Base-by-base conservation (phyloP, 2,888 invertebrate species). In the Scaptomyza reducta region DNA sequence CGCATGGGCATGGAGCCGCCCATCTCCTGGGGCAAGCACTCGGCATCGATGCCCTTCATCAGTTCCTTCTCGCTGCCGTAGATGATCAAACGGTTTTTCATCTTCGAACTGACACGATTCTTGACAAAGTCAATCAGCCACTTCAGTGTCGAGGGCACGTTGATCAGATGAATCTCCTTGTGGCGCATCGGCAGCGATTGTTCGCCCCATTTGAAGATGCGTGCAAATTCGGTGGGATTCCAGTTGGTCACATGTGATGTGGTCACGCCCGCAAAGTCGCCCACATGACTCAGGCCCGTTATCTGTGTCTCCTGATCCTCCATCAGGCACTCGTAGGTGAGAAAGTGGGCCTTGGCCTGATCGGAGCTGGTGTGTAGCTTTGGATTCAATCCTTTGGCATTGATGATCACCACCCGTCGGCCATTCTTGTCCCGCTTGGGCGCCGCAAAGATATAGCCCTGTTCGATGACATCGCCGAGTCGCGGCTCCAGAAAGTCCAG, bases 171-270 rank as follows among this genome's bases (percentile, higher is more conserved):
- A 42, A 96, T 93, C 86, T 94, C 94, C 90, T 96, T 96, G 91
- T 96, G 96, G 14, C 96, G 93, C 93, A 96, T 94, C 7, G 97
- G 96, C 67, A 95, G 74, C 0, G 96, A 95, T 93, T 96, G 96
- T 94, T 96, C 96, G 81, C 95, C 95, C 95, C 95, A 96, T 90
- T 94, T 95, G 60, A 96, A 92, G 33, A 95, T 90, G 40, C 94
- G 93, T 0, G 94, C 94, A 85, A 95, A 95, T 91, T 96, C 96
- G 11, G 93, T 93, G 11, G 95, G 95, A 77, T 95, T 94, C 95
- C 96, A 96, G 35, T 95, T 93, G 31, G 95, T 94, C 64, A 96
- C 91, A 89, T 95, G 94, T 0, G 94, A 93, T 2, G 94, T 92
- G 16, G 93, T 93, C 3, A 94, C 93, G 0, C 94, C 94, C 9